These are phyloP conservation scores for Triplophysa dalaica DNA, from an alignment of 2,113 vertebrate species.

Conservation along the genomic window DNA sequence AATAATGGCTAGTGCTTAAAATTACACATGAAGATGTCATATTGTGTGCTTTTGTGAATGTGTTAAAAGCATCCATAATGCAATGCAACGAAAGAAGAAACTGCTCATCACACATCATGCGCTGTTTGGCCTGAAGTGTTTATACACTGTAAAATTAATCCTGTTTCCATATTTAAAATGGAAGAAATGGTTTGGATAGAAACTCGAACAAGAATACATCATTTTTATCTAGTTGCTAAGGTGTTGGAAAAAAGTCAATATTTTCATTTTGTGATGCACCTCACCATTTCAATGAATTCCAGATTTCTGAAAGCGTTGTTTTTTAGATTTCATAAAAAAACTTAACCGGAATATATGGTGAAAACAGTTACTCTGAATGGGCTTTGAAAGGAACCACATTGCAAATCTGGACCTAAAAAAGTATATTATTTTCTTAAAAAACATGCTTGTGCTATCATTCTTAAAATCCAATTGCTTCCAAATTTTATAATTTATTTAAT, in stretches of 20 bases:
- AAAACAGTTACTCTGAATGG: constrained; percentile 3
- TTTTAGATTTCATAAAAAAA: neutral
- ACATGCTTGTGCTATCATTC: no score
- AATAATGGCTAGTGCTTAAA: constrained; percentile 80
- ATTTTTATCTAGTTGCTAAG: neutral
- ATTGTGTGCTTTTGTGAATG: neutral
- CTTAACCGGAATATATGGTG: neutral
- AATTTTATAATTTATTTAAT: no score
- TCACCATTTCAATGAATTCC: no score
- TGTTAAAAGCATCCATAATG: neutral
- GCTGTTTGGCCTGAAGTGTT: neutral
- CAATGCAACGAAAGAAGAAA: neutral
- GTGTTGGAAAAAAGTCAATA: neutral
- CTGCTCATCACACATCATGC: constrained; percentile 8
- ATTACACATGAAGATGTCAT: constrained; percentile 24
- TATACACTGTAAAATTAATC: neutral
- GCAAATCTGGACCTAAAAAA: constrained; percentile 20
- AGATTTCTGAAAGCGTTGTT: no score
- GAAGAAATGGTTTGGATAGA: neutral
- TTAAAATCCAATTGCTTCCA: no score
- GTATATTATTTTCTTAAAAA: neutral
- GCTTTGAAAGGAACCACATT: neutral
- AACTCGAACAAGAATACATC: neutral
- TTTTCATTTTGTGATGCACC: no score
- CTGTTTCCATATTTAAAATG: neutral